Conservation (phyloP, 2,797 vertebrate species). For the Pristis pectinata region DNA sequence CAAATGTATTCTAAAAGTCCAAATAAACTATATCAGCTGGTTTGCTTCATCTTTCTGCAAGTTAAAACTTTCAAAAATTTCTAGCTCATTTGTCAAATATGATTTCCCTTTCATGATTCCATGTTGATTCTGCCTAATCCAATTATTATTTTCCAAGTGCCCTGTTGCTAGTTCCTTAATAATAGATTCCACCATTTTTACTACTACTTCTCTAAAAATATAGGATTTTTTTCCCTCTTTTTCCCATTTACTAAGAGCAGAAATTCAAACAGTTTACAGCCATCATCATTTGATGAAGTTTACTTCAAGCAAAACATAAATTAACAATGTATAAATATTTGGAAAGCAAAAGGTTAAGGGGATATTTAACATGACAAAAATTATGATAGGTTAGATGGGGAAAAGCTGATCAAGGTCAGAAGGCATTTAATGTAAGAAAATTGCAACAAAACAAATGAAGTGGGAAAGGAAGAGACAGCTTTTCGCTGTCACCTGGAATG, state of each 20-base stretch:
- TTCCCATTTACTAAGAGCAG: too few relatives aligned
- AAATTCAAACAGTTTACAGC: neutral
- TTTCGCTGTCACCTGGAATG: neutral
- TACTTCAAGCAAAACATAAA: neutral
- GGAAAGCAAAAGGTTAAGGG: neutral
- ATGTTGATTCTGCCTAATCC: too few relatives aligned
- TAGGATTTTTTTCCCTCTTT: neutral
- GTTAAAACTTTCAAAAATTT: too few relatives aligned
- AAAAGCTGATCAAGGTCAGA: neutral
- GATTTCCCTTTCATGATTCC: too few relatives aligned
- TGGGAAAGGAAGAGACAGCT: neutral
- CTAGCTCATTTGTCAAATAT: too few relatives aligned
- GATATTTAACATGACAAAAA: neutral
- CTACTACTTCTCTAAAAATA: neutral
- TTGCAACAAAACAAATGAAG: neutral
- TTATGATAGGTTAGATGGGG: neutral
- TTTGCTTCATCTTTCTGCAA: too few relatives aligned
- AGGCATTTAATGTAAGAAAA: neutral
- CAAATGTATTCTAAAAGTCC: too few relatives aligned
- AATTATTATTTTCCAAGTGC: too few relatives aligned
- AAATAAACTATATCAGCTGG: too few relatives aligned
- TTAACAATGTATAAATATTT: neutral
- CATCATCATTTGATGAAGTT: neutral
- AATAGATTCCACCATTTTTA: too few relatives aligned
- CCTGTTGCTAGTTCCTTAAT: too few relatives aligned